These are phyloP conservation scores for Malurus alboscapulatus DNA, from an alignment of 2,113 vertebrate genomes.

Conservation along the genomic window DNA sequence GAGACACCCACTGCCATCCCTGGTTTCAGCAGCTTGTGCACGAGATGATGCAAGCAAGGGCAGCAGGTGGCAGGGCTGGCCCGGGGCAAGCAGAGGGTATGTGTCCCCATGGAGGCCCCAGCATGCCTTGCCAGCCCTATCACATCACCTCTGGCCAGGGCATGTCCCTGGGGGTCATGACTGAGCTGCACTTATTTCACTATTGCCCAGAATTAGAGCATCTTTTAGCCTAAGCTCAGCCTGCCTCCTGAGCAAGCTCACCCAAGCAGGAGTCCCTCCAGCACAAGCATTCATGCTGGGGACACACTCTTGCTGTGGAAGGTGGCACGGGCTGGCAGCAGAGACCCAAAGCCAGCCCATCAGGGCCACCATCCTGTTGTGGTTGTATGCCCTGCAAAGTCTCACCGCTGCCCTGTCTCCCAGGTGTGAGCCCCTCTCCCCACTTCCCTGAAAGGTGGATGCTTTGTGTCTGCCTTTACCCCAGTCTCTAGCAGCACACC, in stretches of 20 bases:
- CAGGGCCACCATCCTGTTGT: background rate
- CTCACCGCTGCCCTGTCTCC: fast-evolving
- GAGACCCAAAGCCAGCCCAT: background rate
- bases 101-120: background rate
- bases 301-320: background rate
- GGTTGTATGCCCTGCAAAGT: background rate
- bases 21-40: background rate
- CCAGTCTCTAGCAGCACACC: background rate
- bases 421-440: fast-evolving
- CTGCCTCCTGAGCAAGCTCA: background rate
- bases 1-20: background rate
- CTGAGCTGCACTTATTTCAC: background rate
- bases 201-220: background rate
- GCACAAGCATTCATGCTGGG: background rate
- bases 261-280: background rate
- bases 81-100: fast-evolving
- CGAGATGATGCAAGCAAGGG: background rate
- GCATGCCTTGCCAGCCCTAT: background rate
- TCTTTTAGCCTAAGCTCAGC: background rate
- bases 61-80: background rate
- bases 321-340: background rate
- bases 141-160: background rate
- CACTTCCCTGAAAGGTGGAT: background rate
- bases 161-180: fast-evolving
- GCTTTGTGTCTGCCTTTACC: background rate